phyloP scores from a whole-genome alignment of 1,140 invertebrate genomes.

The Vanessa atalanta region DNA sequence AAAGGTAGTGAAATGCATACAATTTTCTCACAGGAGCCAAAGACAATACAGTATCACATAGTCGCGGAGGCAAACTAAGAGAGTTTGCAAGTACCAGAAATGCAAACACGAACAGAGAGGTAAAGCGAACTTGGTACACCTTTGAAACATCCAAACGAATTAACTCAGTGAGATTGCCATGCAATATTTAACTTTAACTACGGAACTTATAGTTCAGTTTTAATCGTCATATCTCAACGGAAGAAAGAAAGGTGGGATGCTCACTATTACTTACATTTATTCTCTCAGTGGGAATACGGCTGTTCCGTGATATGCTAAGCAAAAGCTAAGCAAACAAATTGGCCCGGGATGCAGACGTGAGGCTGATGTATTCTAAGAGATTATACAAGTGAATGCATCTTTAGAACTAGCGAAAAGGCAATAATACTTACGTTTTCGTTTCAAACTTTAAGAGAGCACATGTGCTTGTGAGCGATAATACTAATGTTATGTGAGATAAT shows the following conservation, averaged over 20 bases:
- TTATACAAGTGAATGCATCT: slow-evolving; percentile 41
- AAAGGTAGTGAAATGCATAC: slow-evolving; percentile 38
- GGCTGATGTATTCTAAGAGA: slow-evolving; percentile 45
- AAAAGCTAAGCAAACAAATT: slow-evolving; percentile 76
- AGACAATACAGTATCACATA: slow-evolving; percentile 71
- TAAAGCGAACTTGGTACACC: slow-evolving; percentile 55
- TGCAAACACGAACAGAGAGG: slow-evolving; percentile 65
- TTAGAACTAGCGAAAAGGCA: slow-evolving; percentile 30
- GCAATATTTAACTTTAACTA: slow-evolving; percentile 30
- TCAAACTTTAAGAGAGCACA: slow-evolving; percentile 14
- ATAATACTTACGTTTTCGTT: slow-evolving; percentile 22
- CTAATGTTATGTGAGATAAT: too few relatives aligned
- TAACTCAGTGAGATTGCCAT: slow-evolving; percentile 1
- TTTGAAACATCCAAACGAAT: slow-evolving; percentile 28
- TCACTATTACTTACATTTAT: slow-evolving; percentile 67
- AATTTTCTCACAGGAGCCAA: slow-evolving; percentile 62
- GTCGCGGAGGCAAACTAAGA: slow-evolving; percentile 67
- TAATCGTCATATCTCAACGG: neutral
- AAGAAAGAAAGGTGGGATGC: slow-evolving; percentile 54
- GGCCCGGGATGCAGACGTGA: slow-evolving; percentile 47
- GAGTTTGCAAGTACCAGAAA: slow-evolving; percentile 70
- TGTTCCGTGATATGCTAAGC: slow-evolving; percentile 75
- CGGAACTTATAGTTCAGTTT: slow-evolving; percentile 21
- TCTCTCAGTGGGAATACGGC: slow-evolving; percentile 63
- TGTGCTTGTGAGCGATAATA: neutral